phyloP scores from a whole-genome alignment of 1,140 invertebrate genomes.

The Leguminivora glycinivorella region DNA sequence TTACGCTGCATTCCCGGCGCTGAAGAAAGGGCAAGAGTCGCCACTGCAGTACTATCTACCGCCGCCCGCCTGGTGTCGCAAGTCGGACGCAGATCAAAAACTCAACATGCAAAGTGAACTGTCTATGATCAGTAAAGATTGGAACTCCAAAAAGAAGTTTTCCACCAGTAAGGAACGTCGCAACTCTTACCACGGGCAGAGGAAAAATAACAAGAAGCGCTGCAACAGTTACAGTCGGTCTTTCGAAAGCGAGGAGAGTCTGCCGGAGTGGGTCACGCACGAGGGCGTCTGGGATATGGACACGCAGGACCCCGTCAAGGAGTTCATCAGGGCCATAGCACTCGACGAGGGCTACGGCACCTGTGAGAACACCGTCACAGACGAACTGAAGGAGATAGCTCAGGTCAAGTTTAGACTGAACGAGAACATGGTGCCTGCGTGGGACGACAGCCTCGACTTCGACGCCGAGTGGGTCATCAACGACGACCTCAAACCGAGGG shows the following conservation, averaged over 20 bases:
- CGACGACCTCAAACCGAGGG: slow-evolving; percentile 57
- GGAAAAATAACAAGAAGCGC: slow-evolving; percentile 63
- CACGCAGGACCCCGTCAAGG: slow-evolving; percentile 73
- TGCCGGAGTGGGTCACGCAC: slow-evolving; percentile 77
- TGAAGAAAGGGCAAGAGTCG: slow-evolving; percentile 73
- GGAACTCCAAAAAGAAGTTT: slow-evolving; percentile 64
- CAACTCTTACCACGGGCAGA: slow-evolving; percentile 71
- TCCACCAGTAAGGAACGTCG: slow-evolving; percentile 65
- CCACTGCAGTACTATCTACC: slow-evolving; percentile 70
- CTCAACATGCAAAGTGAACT: slow-evolving; percentile 72
- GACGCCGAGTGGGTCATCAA: slow-evolving; percentile 64
- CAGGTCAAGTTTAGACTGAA: slow-evolving; percentile 51
- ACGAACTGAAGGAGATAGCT: slow-evolving; percentile 62
- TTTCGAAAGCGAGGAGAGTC: slow-evolving; percentile 68
- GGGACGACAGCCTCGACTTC: slow-evolving; percentile 63
- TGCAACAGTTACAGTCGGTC: slow-evolving; percentile 69
- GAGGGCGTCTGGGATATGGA: slow-evolving; percentile 77
- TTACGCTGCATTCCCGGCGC: slow-evolving; percentile 78
- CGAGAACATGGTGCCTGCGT: slow-evolving; percentile 66
- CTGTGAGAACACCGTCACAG: slow-evolving; percentile 73
- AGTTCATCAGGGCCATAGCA: slow-evolving; percentile 72
- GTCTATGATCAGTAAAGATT: slow-evolving; percentile 65
- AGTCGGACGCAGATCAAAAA: slow-evolving; percentile 49
- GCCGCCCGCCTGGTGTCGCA: slow-evolving; percentile 72
- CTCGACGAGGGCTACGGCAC: slow-evolving; percentile 77